Evolutionary conservation across 2,113 vertebrate species (phyloP).

Genomic region (Onychostruthus taczanowskii): DNA sequence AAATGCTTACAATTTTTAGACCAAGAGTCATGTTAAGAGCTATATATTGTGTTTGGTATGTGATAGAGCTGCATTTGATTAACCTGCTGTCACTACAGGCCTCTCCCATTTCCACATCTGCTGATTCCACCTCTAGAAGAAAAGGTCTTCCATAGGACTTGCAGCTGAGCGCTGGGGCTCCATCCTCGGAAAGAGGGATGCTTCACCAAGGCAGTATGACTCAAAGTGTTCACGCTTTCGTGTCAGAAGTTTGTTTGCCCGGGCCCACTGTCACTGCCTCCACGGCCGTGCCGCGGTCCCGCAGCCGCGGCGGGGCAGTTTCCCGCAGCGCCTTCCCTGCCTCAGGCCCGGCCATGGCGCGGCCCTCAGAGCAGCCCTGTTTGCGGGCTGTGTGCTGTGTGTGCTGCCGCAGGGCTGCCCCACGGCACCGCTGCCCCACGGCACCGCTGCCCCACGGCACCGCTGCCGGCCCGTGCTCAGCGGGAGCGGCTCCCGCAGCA

Average conservation of each 20-base stretch:
- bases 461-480: rapidly evolving
- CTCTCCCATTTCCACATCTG: background rate
- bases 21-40: background rate
- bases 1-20: background rate
- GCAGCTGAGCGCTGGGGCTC: background rate
- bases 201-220: background rate
- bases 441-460: background rate
- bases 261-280: background rate
- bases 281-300: background rate
- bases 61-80: background rate
- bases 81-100: background rate
- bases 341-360: background rate
- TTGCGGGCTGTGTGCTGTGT: background rate
- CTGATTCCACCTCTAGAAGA: background rate
- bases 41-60: background rate
- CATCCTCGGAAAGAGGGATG: background rate
- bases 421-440: too few relatives aligned
- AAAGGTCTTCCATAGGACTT: background rate
- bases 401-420: too few relatives aligned
- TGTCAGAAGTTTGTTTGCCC: background rate
- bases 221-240: background rate
- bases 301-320: background rate
- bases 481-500: background rate
- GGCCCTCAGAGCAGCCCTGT: background rate
- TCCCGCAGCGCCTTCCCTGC: rapidly evolving